phyloP scores from a whole-genome alignment of 2,113 vertebrate genomes.

The Hippopotamus amphibius region DNA sequence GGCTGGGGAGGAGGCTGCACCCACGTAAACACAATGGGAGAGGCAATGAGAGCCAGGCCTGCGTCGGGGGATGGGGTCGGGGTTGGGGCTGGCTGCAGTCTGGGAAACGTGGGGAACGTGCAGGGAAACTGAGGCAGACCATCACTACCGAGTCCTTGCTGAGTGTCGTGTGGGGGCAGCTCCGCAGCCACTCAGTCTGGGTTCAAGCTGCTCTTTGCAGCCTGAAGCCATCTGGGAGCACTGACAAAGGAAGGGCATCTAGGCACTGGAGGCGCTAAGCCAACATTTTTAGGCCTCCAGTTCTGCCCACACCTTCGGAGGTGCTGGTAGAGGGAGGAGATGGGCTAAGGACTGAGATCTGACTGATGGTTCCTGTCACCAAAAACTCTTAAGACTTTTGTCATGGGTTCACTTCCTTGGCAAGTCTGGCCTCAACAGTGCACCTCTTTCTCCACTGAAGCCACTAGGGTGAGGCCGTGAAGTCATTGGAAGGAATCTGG shows the following conservation, averaged over 20 bases:
- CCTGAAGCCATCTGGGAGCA: neutral
- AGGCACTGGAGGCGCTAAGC: neutral
- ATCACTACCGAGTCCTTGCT: neutral
- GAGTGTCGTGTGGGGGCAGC: neutral
- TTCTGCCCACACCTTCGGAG: neutral
- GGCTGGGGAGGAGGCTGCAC: no score
- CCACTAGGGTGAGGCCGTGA: neutral
- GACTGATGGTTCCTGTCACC: slow-evolving; percentile 59
- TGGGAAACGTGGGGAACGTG: neutral
- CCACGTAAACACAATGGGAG: neutral
- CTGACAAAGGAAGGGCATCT: neutral
- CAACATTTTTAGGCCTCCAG: neutral
- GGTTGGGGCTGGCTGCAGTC: neutral
- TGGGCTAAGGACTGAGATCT: neutral
- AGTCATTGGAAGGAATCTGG: neutral
- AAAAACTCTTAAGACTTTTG: slow-evolving; percentile 25
- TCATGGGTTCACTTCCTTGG: neutral
- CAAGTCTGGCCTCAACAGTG: neutral
- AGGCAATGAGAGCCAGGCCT: neutral
- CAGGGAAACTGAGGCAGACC: neutral
- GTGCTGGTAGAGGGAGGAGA: neutral
- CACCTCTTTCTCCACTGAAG: neutral
- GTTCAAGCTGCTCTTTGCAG: neutral
- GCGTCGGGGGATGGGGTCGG: neutral
- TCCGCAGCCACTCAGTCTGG: neutral